Percentiles rank a stretch among this genome's conserved stretches.
Evolutionary conservation across 2,888 invertebrate species (phyloP).

Genomic region (Chymomyza amoena): DNA sequence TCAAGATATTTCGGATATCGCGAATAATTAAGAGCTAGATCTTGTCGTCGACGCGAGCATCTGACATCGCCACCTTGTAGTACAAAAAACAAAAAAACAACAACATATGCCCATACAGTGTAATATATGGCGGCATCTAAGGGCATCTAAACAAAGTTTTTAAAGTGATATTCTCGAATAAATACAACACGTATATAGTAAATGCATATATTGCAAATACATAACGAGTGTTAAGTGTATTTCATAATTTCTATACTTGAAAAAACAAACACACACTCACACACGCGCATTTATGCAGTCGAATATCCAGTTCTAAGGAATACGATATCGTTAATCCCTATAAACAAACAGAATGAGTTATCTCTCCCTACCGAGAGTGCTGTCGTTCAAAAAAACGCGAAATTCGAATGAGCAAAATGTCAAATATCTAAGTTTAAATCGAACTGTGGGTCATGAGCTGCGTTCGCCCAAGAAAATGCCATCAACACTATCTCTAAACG

Average conservation of each 20-base stretch:
- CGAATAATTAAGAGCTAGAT: constrained; percentile 22
- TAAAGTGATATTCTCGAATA: neutral
- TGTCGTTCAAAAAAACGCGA: constrained; percentile 33
- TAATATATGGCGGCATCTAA: neutral
- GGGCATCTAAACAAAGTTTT: neutral
- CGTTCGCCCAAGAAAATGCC: constrained; percentile 30
- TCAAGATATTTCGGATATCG: constrained; percentile 52
- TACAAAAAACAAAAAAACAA: neutral
- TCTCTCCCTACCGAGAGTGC: constrained; percentile 60
- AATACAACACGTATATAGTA: constrained; percentile 9
- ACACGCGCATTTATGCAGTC: neutral
- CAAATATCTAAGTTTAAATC: constrained; percentile 73
- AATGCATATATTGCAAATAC: constrained; percentile 1
- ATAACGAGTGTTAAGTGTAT: constrained; percentile 26
- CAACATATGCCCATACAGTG: neutral
- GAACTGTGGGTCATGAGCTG: constrained; percentile 43
- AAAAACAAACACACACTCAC: neutral
- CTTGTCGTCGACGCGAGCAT: neutral
- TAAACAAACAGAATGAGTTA: constrained; percentile 54
- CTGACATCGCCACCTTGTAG: neutral
- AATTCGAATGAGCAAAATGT: constrained; percentile 51
- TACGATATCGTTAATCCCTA: neutral
- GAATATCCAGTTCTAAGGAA: neutral
- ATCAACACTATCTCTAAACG: constrained; percentile 64
- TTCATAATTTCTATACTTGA: constrained; percentile 17